Evolutionary conservation across 2,888 invertebrate species (phyloP).

Genomic region (Piscicola geometra): DNA sequence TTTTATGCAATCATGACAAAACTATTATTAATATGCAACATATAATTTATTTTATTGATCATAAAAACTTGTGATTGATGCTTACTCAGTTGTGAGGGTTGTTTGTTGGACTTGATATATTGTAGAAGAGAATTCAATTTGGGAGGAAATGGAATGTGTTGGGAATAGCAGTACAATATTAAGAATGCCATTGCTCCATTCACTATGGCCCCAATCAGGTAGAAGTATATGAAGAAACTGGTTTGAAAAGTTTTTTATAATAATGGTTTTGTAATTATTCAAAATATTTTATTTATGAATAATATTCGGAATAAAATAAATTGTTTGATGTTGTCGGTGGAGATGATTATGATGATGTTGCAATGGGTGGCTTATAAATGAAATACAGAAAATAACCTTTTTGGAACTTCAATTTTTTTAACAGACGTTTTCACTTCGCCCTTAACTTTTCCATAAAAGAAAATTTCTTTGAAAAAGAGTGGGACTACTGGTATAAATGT

Average conservation of each 20-base stretch:
- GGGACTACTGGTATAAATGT: background rate
- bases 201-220: background rate
- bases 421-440: background rate
- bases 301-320: too few species aligned
- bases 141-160: background rate
- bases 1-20: background rate
- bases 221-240: conserved; percentile 22
- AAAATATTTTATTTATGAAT: background rate
- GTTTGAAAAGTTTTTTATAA: too few species aligned
- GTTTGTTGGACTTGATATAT: background rate
- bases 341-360: too few species aligned
- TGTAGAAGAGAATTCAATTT: background rate
- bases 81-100: background rate
- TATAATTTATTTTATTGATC: too few species aligned
- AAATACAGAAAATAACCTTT: background rate
- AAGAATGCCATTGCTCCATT: conserved; percentile 2
- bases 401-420: conserved; percentile 1
- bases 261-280: background rate
- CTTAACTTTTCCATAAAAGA: conserved; percentile 15
- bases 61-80: background rate
- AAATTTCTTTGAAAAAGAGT: background rate
- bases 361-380: too few species aligned
- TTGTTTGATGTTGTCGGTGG: too few species aligned
- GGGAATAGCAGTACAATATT: conserved; percentile 9
- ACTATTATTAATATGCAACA: background rate